Evolutionary conservation across 2,888 invertebrate species (phyloP).

Genomic region (Caenorhabditis sulstoni): DNA sequence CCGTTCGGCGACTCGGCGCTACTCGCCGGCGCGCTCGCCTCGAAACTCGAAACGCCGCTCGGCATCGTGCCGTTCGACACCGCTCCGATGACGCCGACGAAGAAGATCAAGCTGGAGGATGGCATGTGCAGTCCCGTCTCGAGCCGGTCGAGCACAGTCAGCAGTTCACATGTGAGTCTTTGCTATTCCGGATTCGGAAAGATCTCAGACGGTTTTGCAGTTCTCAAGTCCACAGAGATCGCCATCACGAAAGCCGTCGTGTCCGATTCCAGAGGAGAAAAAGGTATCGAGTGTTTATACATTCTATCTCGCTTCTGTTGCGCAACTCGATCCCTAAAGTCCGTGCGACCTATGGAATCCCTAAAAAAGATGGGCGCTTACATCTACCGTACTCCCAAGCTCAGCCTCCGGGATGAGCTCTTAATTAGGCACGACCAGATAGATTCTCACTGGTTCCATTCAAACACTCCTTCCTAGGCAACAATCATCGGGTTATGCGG

Average conservation of each 20-base stretch:
- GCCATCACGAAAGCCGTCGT: slow-evolving; percentile 69
- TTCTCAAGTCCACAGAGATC: slow-evolving; percentile 65
- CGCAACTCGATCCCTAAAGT: slow-evolving; percentile 37
- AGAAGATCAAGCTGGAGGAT: slow-evolving; percentile 47
- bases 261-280: slow-evolving; percentile 74
- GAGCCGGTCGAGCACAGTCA: slow-evolving; percentile 54
- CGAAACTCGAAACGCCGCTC: slow-evolving; percentile 46
- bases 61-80: slow-evolving; percentile 49
- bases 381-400: background rate
- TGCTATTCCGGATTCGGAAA: background rate
- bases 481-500: slow-evolving; percentile 5
- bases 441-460: too few relatives aligned
- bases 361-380: slow-evolving; percentile 8
- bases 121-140: slow-evolving; percentile 55
- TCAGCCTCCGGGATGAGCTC: too few relatives aligned
- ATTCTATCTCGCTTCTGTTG: slow-evolving; percentile 28
- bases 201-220: slow-evolving; percentile 39
- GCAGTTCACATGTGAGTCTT: slow-evolving; percentile 53
- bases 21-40: slow-evolving; percentile 4
- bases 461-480: background rate
- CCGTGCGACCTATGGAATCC: too few relatives aligned
- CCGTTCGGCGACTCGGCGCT: slow-evolving; percentile 19
- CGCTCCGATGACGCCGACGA: slow-evolving; percentile 50
- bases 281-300: slow-evolving; percentile 59
- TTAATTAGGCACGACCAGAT: too few relatives aligned